Evolutionary conservation across 2,113 vertebrate genomes (phyloP).

Genomic region (Pterocles gutturalis): DNA sequence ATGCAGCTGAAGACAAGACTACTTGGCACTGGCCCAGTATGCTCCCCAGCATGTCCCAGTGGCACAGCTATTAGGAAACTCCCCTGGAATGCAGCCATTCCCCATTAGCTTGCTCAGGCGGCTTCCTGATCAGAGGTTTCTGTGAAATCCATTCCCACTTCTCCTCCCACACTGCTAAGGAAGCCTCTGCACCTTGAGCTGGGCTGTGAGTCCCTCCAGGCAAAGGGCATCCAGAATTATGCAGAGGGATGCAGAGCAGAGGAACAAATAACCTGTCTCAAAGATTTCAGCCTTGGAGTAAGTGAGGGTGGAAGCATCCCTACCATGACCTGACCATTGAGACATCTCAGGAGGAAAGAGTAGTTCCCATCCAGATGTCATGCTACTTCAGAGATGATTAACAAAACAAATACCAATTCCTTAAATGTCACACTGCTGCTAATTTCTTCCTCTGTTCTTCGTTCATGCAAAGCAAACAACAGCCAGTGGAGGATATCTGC

Average conservation of each 20-base stretch:
- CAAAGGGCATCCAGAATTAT: background rate
- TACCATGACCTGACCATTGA: background rate
- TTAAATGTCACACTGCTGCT: background rate
- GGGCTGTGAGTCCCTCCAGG: conserved; percentile 23
- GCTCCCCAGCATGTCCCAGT: background rate
- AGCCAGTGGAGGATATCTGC: background rate
- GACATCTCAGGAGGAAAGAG: background rate
- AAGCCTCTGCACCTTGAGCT: conserved; percentile 13
- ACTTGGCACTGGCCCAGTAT: background rate
- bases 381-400: background rate
- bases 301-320: background rate
- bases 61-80: conserved; percentile 25
- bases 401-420: background rate
- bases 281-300: background rate
- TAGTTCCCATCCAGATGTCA: background rate
- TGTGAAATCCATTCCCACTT: conserved; percentile 46
- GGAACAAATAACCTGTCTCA: background rate
- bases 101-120: conserved; percentile 7
- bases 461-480: background rate
- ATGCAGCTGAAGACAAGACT: background rate
- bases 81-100: conserved; percentile 56
- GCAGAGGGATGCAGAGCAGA: background rate
- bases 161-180: background rate
- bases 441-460: background rate
- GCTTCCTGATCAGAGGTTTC: conserved; percentile 42